Evolutionary conservation across 2,888 invertebrate species (phyloP).

Genomic region (Dorcus hopei): DNA sequence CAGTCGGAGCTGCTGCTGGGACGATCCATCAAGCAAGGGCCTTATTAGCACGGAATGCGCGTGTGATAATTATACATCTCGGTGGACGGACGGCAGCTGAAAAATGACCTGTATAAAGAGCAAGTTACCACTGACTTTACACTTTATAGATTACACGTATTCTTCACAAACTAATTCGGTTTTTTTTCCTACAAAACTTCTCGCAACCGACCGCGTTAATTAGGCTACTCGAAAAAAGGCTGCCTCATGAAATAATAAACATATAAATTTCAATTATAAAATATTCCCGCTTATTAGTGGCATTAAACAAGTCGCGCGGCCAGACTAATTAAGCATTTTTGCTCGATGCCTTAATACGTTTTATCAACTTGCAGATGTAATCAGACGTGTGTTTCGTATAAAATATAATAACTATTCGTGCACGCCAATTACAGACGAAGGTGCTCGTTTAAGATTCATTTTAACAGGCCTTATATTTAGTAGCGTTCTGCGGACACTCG

Average conservation of each 20-base stretch:
- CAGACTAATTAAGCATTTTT: too few species aligned
- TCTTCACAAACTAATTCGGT: neutral
- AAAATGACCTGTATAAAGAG: slow-evolving; percentile 32
- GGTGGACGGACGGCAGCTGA: slow-evolving; percentile 30
- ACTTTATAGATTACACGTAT: neutral
- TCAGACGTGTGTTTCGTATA: neutral
- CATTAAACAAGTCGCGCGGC: too few species aligned
- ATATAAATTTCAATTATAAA: too few species aligned
- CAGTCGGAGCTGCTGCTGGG: slow-evolving; percentile 12
- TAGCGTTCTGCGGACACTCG: slow-evolving; percentile 30
- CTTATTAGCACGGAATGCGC: slow-evolving; percentile 41
- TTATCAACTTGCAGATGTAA: too few species aligned
- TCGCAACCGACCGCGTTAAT: too few species aligned
- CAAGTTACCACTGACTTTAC: slow-evolving; percentile 7
- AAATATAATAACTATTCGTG: neutral
- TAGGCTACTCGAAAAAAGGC: too few species aligned
- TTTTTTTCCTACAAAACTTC: too few species aligned
- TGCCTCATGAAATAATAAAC: too few species aligned
- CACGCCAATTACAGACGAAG: slow-evolving; percentile 29
- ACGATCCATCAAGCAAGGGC: slow-evolving; percentile 37
- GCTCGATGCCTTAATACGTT: too few species aligned
- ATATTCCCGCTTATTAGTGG: too few species aligned
- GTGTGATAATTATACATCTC: slow-evolving; percentile 41
- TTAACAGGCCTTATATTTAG: slow-evolving; percentile 33
- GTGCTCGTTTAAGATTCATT: slow-evolving; percentile 29